Evolutionary conservation across 2,113 vertebrate genomes (phyloP), one percentile per base, ranked within the genome.

Genomic region (Mus pahari): DNA sequence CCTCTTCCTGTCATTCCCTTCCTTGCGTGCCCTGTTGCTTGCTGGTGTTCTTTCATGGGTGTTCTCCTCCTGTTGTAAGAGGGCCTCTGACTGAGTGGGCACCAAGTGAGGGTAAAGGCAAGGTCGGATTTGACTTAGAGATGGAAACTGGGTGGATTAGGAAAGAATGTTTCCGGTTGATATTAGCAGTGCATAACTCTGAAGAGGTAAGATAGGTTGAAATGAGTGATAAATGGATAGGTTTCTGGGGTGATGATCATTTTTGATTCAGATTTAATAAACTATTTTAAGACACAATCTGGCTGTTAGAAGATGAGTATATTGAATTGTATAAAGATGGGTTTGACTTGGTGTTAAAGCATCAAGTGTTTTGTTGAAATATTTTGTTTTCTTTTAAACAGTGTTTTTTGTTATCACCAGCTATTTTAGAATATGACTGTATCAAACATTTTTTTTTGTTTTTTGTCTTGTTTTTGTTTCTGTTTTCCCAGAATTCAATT

Each of bases 301-400:
- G 89, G 17, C 16, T 91, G 70, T 86, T 60, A 14, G 64, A 66
- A 91, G 48, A 55, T 97, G 42, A 50, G 36, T 82, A 68, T 83
- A 92, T 97, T 96, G 86, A 13, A 66, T 79, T 93, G 71, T 84
- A 58, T 79, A 87, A 87, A 89, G 45, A 91, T n/a, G 8, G 74
- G 3, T 73, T 92, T 95, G 42, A 86, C 86, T 86, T 88, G 53
- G n/a, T 91, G 79, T 93, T 91, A 62, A n/a, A 10, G 89, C 48
- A 89, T 22, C 73, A 94, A 48, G 88, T 17, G 9, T 92, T 95
- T 95, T 92, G 17, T 39, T 81, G 42, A 81, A 96, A 66, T 92
- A 73, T 16, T 45, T 89, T 96, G 12, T 93, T 95, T 97, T 86
- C 50, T 55, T 96, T 92, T 75, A 90, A 90, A 68, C 36, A 60